phyloP scores from a whole-genome alignment of 2,888 invertebrate species.

The Scaptomyza cyrtandrae region DNA sequence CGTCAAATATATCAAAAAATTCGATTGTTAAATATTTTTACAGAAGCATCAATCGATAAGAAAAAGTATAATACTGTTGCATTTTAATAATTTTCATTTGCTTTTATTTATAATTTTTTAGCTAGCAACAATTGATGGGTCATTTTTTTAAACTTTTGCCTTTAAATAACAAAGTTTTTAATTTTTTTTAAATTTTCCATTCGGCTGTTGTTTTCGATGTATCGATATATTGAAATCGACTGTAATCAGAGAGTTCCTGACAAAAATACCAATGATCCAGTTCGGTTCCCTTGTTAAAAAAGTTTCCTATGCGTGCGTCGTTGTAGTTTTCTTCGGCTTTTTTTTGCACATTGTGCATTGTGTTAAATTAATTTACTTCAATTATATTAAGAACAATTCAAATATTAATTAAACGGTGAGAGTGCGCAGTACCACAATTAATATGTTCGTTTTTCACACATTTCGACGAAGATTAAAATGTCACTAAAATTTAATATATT shows the following conservation, averaged over 20 bases:
- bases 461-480: slow-evolving; percentile 11
- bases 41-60: background rate
- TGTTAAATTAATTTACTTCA: slow-evolving; percentile 19
- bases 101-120: background rate
- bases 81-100: background rate
- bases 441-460: background rate
- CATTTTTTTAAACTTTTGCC: too few relatives aligned
- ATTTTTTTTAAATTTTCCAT: too few relatives aligned
- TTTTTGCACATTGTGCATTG: slow-evolving; percentile 52
- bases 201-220: too few relatives aligned
- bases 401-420: slow-evolving; percentile 30
- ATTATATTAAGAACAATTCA: slow-evolving; percentile 6
- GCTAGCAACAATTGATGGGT: too few relatives aligned
- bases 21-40: background rate
- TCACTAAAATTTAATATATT: slow-evolving; percentile 35
- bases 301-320: slow-evolving; percentile 49
- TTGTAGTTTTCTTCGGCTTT: slow-evolving; percentile 56
- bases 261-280: slow-evolving; percentile 2
- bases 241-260: slow-evolving; percentile 5
- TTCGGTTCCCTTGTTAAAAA: slow-evolving; percentile 19
- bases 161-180: too few relatives aligned
- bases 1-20: too few relatives aligned
- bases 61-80: background rate
- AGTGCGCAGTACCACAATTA: background rate
- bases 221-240: slow-evolving; percentile 11